These are phyloP conservation scores for Cryptotis parvus DNA, from an alignment of 2,113 vertebrate genomes.

Conservation along the genomic window DNA sequence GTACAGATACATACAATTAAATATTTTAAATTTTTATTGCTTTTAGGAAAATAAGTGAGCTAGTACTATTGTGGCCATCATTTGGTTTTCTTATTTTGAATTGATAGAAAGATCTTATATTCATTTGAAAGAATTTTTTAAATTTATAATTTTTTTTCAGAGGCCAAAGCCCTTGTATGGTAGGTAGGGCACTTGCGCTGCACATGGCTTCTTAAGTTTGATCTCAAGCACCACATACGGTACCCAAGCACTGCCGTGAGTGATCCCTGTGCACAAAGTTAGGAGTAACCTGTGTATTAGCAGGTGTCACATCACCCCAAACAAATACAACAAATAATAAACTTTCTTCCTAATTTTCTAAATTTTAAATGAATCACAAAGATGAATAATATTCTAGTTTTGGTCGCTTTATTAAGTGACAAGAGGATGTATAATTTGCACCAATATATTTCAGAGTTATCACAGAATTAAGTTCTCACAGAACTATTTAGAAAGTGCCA, in stretches of 20 bases:
- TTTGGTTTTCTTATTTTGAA: conserved; percentile 60
- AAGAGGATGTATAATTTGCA: conserved; percentile 69
- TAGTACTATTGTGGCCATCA: neutral
- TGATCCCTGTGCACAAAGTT: no score
- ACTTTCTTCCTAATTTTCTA: conserved; percentile 52
- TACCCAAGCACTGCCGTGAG: no score
- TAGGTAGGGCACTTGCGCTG: no score
- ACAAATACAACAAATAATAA: no score
- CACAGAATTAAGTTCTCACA: conserved; percentile 63
- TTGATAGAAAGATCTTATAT: conserved; percentile 19
- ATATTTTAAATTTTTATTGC: conserved; percentile 68
- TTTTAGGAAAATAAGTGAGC: conserved; percentile 52
- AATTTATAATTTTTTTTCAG: conserved; percentile 26
- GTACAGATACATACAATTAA: conserved; percentile 6
- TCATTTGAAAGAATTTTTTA: conserved; percentile 65
- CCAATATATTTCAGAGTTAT: conserved; percentile 75
- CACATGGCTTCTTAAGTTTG: no score
- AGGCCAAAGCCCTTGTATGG: no score
- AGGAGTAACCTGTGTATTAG: no score
- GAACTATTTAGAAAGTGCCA: conserved; percentile 74
- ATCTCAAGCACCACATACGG: no score
- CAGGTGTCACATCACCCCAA: no score
- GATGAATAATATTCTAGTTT: neutral
- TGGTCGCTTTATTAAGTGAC: conserved; percentile 52
- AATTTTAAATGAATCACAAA: conserved; percentile 64